Conservation (phyloP, 1,140 invertebrate genomes). For the Pseudomyrmex sp. region DNA sequence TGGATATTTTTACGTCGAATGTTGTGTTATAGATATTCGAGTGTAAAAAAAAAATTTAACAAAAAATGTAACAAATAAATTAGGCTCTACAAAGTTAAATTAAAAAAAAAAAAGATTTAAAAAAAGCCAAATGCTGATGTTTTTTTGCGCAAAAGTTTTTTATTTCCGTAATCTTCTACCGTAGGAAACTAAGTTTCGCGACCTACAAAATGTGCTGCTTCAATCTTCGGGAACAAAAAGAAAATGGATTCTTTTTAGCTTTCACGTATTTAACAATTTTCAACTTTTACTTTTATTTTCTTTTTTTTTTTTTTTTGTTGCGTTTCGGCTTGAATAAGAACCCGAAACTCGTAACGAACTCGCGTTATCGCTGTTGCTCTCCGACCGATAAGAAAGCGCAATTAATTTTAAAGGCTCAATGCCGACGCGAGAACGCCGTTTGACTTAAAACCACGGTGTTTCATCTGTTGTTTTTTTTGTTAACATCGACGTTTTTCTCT, state of each 20-base stretch:
- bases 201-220: neutral
- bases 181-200: no score
- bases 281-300: neutral
- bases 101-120: no score
- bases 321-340: constrained; percentile 1
- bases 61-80: no score
- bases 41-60: no score
- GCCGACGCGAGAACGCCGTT: neutral
- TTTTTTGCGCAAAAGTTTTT: no score
- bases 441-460: neutral
- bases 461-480: neutral
- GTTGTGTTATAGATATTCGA: no score
- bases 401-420: constrained; percentile 47
- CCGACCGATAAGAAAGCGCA: constrained; percentile 9
- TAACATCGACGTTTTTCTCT: neutral
- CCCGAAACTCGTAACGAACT: neutral
- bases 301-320: neutral
- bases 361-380: neutral
- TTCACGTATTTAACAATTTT: neutral
- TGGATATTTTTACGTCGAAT: no score
- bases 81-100: no score
- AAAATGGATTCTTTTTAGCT: neutral
- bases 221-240: neutral
- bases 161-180: no score
- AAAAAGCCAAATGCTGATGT: no score